Base-by-base conservation (phyloP, 2,113 vertebrate genomes). In the Carollia perspicillata region DNA sequence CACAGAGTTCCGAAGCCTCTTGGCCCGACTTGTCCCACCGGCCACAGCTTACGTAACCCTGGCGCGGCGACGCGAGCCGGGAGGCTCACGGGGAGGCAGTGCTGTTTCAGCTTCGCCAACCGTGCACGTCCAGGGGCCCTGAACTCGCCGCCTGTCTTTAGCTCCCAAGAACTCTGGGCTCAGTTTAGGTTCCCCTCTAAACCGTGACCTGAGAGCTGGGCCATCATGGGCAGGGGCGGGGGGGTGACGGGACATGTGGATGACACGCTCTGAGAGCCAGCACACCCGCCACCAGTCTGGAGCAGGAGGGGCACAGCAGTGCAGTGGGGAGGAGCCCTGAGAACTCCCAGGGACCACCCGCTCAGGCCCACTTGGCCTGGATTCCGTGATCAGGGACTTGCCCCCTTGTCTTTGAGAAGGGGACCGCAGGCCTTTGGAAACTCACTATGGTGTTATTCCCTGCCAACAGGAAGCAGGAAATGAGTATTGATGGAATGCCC, bases 41-140 rank as follows among this genome's bases (percentile, higher is more conserved):
- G 5, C 12, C 42, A 16, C 22, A 0, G 14, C 28, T 35, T 35
- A 47, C 26, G 1, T 12, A 40, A 53, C 22, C 63, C 20, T 6
- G 0, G 58, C 1, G 0, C 3, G 0, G 0, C 6, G 18, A 0
- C 8, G 2, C 28, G 16, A 2, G 18, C 47, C 2, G 0, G 30
- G 33, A 10, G 10, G 22, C 7, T 23, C 26, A 14, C 10, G 9
- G 1, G 0, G 7, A 13, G 0, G 4, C 14, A 2, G 7, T 0
- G 14, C 16, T 5, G 2, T 0, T 11, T 18, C 42, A 12, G 40
- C 11, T 20, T 35, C 49, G 11, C 55, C 35, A 20, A 4, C 2
- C 0, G 44, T 5, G 14, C 5, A 11, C 9, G 3, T 35, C 66
- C 0, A 13, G 16, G 68, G 33, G 33, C 2, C 53, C 84, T 30